Conservation (phyloP, 1,140 invertebrate genomes). For the Leptonema lineaticorne region DNA sequence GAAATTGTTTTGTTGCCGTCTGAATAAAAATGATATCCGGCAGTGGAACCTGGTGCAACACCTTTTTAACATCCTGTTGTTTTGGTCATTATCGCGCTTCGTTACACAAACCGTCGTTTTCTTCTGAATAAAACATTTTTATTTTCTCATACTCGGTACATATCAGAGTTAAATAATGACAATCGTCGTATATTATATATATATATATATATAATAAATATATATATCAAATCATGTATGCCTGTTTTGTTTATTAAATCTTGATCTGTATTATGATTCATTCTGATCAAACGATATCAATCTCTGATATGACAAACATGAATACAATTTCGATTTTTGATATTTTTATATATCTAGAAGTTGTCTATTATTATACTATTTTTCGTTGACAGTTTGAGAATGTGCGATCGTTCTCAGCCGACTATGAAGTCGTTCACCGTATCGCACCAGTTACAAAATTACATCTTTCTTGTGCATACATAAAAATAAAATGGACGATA, state of each 20-base stretch:
- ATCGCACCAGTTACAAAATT: constrained; percentile 30
- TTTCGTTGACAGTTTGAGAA: constrained; percentile 12
- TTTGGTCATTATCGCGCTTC: constrained; percentile 28
- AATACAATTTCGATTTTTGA: too few relatives aligned
- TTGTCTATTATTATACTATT: too few relatives aligned
- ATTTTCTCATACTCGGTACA: not conserved
- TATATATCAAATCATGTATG: too few relatives aligned
- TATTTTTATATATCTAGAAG: too few relatives aligned
- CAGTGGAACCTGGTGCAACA: constrained; percentile 9
- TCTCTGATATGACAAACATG: too few relatives aligned
- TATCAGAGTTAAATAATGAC: too few relatives aligned
- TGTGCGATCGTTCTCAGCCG: not conserved
- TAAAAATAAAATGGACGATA: constrained; percentile 1
- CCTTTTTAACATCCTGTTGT: constrained; percentile 26
- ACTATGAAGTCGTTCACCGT: constrained; percentile 28
- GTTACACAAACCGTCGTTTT: constrained; percentile 23
- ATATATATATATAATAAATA: too few relatives aligned
- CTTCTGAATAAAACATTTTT: constrained; percentile 28
- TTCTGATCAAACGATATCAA: too few relatives aligned
- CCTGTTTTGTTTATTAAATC: too few relatives aligned
- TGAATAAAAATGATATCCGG: constrained; percentile 22
- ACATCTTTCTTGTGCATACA: constrained; percentile 9
- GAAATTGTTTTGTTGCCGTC: not conserved
- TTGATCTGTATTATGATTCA: too few relatives aligned
- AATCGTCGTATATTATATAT: too few relatives aligned